Evolutionary conservation across 2,797 vertebrate genomes (phyloP).

Genomic region (Gallinago stenura): DNA sequence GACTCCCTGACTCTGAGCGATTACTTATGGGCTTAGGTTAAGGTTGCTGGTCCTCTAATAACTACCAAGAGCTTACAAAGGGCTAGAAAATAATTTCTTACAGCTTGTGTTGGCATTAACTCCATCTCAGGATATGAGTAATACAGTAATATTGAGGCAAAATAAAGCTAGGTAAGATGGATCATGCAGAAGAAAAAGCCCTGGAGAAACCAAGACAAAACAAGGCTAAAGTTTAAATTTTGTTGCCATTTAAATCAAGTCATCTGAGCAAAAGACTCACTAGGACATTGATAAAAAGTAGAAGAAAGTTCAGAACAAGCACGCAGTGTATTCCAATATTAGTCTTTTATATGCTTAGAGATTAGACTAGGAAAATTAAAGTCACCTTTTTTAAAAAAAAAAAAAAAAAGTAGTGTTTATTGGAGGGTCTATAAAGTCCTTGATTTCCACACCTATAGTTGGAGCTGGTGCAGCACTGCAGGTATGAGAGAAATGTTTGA

Average conservation of each 20-base stretch:
- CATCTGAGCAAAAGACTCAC: not conserved
- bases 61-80: not conserved
- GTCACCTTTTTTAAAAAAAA: not conserved
- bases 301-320: not conserved
- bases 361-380: not conserved
- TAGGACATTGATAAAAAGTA: not conserved
- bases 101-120: not conserved
- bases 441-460: not conserved
- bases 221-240: not conserved
- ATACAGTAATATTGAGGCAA: not conserved
- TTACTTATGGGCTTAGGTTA: not conserved
- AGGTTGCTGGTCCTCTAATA: not conserved
- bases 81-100: not conserved
- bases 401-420: fast-evolving
- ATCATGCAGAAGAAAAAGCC: not conserved
- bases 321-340: not conserved
- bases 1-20: not conserved
- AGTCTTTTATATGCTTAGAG: not conserved
- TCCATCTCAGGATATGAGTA: not conserved
- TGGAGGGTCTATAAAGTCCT: not conserved
- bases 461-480: fast-evolving
- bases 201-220: not conserved
- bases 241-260: not conserved
- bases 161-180: not conserved
- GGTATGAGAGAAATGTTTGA: not conserved